Evolutionary conservation across 2,888 invertebrate genomes (phyloP), one percentile per base, ranked within the genome.

Genomic region (Noctua comes): DNA sequence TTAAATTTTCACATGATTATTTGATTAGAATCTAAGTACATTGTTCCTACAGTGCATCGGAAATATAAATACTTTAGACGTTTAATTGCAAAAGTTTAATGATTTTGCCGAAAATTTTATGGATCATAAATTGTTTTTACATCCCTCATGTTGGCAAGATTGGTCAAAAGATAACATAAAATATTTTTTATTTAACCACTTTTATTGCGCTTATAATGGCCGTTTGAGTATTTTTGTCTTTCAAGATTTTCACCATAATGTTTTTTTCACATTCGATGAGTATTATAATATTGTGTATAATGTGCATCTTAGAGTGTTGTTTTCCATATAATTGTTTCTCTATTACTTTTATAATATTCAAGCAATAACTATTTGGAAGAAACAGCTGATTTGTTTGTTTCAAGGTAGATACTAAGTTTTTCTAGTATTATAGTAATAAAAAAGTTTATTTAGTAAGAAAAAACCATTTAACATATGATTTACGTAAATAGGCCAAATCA

Each of bases 71-170:
- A 80, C 80, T 81, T 77, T 27, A 66, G 69, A 40, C 73, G 48
- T 87, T 90, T 86, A 87, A 90, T 90, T 88, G 82, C 73, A 79
- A 80, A 88, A 86, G 72, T 89, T 91, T 88, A 88, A 87, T 83
- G 88, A 83, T 87, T 89, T 89, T 89, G 87, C 86, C 87, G 88
- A 89, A 89, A 82, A 80, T 87, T 90, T 92, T 91, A 91, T 91
- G 82, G 88, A 70, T 80, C 86, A 88, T 91, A 89, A 91, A 90
- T 84, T 80, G 77, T 80, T 89, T 90, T 87, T 83, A 85, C 81
- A 84, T 86, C 79, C 79, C 83, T 78, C 78, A 76, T 80, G 80
- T 76, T 79, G 82, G 80, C 79, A 84, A 84, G 84, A 88, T 87
- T 89, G 88, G 86, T 84, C 84, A 86, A 36, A 72, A 88, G 88